These are phyloP conservation scores for Ictalurus punctatus DNA, from an alignment of 2,113 vertebrate species.

Conservation along the genomic window DNA sequence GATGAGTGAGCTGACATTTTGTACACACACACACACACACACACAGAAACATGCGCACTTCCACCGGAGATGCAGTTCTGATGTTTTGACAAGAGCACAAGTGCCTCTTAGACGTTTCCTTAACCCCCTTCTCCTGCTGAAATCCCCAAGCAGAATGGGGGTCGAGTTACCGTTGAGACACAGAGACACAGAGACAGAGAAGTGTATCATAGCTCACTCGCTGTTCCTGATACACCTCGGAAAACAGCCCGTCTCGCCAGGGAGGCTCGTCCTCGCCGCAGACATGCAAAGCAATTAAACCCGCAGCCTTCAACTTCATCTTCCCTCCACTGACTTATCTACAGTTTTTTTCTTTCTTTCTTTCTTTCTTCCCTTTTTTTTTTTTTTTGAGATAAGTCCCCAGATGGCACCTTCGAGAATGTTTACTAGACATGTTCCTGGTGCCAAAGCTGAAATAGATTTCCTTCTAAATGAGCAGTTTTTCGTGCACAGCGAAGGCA, in stretches of 20 bases:
- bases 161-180: conserved; percentile 42
- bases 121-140: conserved; percentile 19
- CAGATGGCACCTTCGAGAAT: not conserved
- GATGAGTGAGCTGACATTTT: not conserved
- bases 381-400: not conserved
- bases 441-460: not conserved
- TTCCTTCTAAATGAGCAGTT: conserved; percentile 19
- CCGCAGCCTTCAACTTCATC: conserved; percentile 32
- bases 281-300: conserved; percentile 45
- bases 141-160: conserved; percentile 37
- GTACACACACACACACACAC: not conserved
- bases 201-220: conserved; percentile 22
- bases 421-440: not conserved
- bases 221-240: conserved; percentile 11
- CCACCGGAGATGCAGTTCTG: not conserved
- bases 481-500: not conserved
- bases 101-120: conserved; percentile 36
- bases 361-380: not conserved
- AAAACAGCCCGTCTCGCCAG: conserved; percentile 18
- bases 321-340: not conserved
- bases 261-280: conserved; percentile 30
- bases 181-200: not conserved
- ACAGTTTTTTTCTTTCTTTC: not conserved
- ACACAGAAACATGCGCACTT: not conserved
- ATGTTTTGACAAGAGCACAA: conserved; percentile 43